Percentiles rank a stretch among this genome's conserved stretches.
Conservation (phyloP, 1,140 invertebrate genomes). For the Idris sp. region DNA sequence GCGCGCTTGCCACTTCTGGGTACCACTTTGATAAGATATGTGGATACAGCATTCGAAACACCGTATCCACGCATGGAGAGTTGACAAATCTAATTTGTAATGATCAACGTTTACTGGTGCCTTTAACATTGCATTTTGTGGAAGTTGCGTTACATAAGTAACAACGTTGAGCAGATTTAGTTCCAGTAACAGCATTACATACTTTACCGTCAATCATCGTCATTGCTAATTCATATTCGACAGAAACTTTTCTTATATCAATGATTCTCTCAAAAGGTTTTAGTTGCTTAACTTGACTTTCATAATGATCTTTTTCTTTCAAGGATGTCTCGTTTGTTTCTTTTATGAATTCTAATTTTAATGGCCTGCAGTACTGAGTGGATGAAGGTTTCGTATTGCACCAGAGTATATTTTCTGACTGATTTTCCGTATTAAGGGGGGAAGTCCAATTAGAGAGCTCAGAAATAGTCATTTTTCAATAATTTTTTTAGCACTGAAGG, state of each 20-base stretch:
- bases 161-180: slow-evolving; percentile 40
- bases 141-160: slow-evolving; percentile 38
- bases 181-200: slow-evolving; percentile 71
- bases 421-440: too few relatives aligned
- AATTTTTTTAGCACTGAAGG: too few relatives aligned
- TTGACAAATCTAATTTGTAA: slow-evolving; percentile 9
- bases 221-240: slow-evolving; percentile 62
- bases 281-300: slow-evolving; percentile 56
- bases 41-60: slow-evolving; percentile 68
- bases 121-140: slow-evolving; percentile 11
- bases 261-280: slow-evolving; percentile 37
- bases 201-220: slow-evolving; percentile 77
- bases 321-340: slow-evolving; percentile 63
- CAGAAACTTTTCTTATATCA: slow-evolving; percentile 30
- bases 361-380: slow-evolving; percentile 66
- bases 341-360: slow-evolving; percentile 67
- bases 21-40: slow-evolving; percentile 63
- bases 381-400: slow-evolving; percentile 33
- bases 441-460: too few relatives aligned
- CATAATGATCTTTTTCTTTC: slow-evolving; percentile 59
- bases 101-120: slow-evolving; percentile 10
- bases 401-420: too few relatives aligned
- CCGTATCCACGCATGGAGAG: slow-evolving; percentile 69
- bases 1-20: slow-evolving; percentile 62
- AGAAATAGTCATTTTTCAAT: too few relatives aligned